These are phyloP conservation scores for Caenorhabditis sp. DNA, from an alignment of 2,888 invertebrate genomes.

Conservation along the genomic window DNA sequence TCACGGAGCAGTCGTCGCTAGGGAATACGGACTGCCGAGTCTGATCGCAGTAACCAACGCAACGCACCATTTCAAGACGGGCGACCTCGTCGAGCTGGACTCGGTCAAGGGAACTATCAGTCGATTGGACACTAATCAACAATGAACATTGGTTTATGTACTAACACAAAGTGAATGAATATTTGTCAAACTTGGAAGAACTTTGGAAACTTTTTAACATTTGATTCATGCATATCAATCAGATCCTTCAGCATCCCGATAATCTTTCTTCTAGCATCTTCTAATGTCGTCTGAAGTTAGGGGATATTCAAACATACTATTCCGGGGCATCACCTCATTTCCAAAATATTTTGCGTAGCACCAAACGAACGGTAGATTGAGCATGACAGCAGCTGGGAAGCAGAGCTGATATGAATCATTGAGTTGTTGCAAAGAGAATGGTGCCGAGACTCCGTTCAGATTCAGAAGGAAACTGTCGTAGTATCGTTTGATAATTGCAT, in stretches of 20 bases:
- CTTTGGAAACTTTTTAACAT: neutral
- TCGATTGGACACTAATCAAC: conserved; percentile 35
- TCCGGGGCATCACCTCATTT: neutral
- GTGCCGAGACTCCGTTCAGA: neutral
- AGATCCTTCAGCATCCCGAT: neutral
- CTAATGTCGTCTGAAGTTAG: neutral
- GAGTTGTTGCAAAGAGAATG: neutral
- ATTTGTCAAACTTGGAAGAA: neutral
- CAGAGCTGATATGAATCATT: neutral
- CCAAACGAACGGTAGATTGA: neutral
- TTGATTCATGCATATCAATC: neutral
- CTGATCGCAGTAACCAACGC: conserved; percentile 84
- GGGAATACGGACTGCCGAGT: conserved; percentile 85
- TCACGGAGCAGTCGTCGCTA: conserved; percentile 85
- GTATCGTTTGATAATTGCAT: neutral
- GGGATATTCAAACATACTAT: neutral
- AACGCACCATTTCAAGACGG: conserved; percentile 83
- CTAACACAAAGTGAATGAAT: neutral
- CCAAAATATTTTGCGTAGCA: neutral
- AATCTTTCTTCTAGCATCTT: neutral
- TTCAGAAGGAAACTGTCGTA: neutral
- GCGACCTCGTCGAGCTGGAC: conserved; percentile 73
- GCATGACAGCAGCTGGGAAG: neutral
- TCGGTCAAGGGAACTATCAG: conserved; percentile 67
- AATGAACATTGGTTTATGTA: neutral